These are phyloP conservation scores for Henricia sp. DNA, from an alignment of 53 echinoderm and acorn worm genomes.

Conservation along the genomic window DNA sequence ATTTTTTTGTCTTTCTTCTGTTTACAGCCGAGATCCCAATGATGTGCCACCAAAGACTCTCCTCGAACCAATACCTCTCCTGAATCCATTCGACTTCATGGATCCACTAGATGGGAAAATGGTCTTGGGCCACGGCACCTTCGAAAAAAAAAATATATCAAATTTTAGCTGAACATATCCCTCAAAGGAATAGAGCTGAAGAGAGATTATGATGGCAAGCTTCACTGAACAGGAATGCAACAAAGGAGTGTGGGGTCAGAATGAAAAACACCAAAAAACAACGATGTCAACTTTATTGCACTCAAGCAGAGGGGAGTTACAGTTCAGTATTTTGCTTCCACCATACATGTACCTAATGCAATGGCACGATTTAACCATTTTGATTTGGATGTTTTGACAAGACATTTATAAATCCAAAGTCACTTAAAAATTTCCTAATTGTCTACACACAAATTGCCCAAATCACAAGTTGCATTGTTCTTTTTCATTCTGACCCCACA, in stretches of 20 bases:
- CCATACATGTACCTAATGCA: no score
- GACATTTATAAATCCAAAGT: no score
- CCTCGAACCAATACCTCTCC: not conserved
- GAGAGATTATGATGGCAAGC: not conserved
- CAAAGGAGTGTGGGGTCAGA: no score
- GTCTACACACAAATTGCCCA: no score
- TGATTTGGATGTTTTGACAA: no score
- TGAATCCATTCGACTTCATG: not conserved
- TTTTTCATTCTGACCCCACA: no score
- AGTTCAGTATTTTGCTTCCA: no score
- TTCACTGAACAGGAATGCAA: not conserved
- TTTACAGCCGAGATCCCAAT: not conserved
- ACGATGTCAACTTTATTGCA: constrained; percentile 1
- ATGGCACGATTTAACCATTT: no score
- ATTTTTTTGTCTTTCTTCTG: not conserved
- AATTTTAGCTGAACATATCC: no score
- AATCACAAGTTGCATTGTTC: no score
- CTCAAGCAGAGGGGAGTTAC: no score
- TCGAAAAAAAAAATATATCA: not conserved
- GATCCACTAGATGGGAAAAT: not conserved
- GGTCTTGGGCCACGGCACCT: constrained; percentile 13
- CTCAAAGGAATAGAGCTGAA: not conserved
- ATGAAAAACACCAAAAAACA: not conserved
- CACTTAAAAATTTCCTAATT: no score
- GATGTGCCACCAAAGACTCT: not conserved